These are phyloP conservation scores for Fundulus diaphanus DNA, from an alignment of 2,797 vertebrate genomes.

Conservation along the genomic window DNA sequence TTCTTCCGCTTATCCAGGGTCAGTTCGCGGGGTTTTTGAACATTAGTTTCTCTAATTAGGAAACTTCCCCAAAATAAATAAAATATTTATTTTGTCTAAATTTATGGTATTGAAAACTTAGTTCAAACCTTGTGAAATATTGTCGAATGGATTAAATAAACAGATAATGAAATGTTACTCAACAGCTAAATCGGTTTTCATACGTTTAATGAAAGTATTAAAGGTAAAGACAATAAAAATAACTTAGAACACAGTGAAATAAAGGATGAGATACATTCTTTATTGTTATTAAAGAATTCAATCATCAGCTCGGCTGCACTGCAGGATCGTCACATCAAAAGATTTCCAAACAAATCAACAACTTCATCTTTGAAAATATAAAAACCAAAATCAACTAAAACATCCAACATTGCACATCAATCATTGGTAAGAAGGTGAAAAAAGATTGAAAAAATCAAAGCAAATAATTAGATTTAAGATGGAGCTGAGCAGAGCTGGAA, in stretches of 20 bases:
- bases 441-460: constrained; percentile 28
- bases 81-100: no score
- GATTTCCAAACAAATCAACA: constrained; percentile 39
- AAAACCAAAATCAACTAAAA: constrained; percentile 34
- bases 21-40: no score
- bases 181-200: neutral
- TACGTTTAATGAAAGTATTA: neutral
- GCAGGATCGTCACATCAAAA: constrained; percentile 54
- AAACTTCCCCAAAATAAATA: no score
- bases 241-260: neutral
- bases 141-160: no score
- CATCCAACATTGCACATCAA: constrained; percentile 44
- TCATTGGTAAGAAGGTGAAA: constrained; percentile 5
- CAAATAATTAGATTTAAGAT: constrained; percentile 14
- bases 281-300: constrained; percentile 62
- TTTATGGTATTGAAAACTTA: no score
- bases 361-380: constrained; percentile 27
- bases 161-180: no score
- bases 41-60: no score
- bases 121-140: no score
- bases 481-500: constrained; percentile 5
- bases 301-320: constrained; percentile 35
- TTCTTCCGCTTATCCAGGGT: no score
- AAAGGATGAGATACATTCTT: constrained; percentile 66
- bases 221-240: neutral